Percentiles rank a stretch among this genome's conserved stretches.
Evolutionary conservation across 2,888 invertebrate species (phyloP).

Genomic region (Cephus pygmeus): DNA sequence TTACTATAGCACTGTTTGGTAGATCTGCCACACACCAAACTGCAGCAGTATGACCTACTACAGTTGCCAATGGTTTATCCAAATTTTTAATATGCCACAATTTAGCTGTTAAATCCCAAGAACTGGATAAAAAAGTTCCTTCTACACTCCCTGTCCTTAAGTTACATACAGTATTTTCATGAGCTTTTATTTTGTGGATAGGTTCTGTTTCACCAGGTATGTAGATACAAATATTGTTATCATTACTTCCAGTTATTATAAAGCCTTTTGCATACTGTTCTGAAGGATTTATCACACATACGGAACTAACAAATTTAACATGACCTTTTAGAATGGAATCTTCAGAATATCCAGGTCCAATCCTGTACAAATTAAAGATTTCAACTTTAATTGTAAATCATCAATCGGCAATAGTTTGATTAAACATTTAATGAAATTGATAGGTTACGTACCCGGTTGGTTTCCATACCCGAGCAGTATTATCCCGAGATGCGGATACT

Average conservation of each 20-base stretch:
- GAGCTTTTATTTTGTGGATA: conserved; percentile 78
- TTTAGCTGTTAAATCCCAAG: conserved; percentile 92
- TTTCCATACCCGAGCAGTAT: conserved; percentile 88
- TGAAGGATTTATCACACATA: conserved; percentile 80
- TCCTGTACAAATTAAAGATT: conserved; percentile 58
- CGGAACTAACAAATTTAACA: conserved; percentile 85
- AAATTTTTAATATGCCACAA: conserved; percentile 77
- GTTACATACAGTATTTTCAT: conserved; percentile 78
- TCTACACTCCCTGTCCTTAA: conserved; percentile 64
- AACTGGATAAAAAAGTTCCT: conserved; percentile 80
- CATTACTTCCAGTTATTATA: conserved; percentile 91
- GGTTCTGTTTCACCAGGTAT: conserved; percentile 77
- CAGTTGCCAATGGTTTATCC: conserved; percentile 67
- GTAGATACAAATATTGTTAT: conserved; percentile 84
- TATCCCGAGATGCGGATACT: conserved; percentile 89
- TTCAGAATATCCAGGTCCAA: conserved; percentile 74
- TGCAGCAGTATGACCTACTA: conserved; percentile 82
- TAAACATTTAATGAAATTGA: not conserved
- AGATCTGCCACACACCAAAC: conserved; percentile 84
- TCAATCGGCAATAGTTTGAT: not conserved
- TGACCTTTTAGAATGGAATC: conserved; percentile 82
- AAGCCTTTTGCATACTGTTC: conserved; percentile 79
- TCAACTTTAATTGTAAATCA: conserved; percentile 9
- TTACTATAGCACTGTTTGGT: conserved; percentile 73
- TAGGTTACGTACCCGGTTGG: conserved; percentile 73